Percentiles rank a stretch among this genome's conserved stretches.
Evolutionary conservation across 2,797 vertebrate genomes (phyloP).

Genomic region (Anguilla megastoma): DNA sequence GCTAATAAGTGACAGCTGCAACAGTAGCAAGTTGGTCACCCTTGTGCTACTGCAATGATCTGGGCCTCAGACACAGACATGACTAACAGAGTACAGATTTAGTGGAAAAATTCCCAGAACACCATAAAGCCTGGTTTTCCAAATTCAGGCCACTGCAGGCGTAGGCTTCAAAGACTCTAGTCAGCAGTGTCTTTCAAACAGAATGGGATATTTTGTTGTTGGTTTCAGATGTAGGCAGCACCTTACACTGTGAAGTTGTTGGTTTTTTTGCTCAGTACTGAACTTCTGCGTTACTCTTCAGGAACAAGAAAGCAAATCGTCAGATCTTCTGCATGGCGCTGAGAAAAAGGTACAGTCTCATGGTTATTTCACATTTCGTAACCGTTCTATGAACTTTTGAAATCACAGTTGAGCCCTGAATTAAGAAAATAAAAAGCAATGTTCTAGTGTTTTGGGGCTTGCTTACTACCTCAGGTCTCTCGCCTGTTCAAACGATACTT

Average conservation of each 20-base stretch:
- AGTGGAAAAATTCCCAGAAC: neutral
- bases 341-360: slow-evolving; percentile 81
- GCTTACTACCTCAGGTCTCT: neutral
- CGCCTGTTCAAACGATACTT: neutral
- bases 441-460: neutral
- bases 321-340: slow-evolving; percentile 70
- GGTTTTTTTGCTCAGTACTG: neutral
- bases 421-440: neutral
- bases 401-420: neutral
- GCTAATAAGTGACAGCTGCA: neutral
- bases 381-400: neutral
- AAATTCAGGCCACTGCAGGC: neutral
- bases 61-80: neutral
- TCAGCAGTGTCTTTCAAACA: neutral
- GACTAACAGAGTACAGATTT: neutral
- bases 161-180: neutral
- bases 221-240: neutral
- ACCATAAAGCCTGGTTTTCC: neutral
- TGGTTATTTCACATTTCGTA: neutral
- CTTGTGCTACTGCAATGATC: neutral
- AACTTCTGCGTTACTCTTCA: slow-evolving; percentile 58
- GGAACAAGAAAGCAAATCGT: slow-evolving; percentile 82
- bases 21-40: neutral
- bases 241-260: neutral
- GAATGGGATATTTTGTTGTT: slow-evolving; percentile 6